phyloP scores from a whole-genome alignment of 2,888 invertebrate genomes.

The Pristionchus japonicus region DNA sequence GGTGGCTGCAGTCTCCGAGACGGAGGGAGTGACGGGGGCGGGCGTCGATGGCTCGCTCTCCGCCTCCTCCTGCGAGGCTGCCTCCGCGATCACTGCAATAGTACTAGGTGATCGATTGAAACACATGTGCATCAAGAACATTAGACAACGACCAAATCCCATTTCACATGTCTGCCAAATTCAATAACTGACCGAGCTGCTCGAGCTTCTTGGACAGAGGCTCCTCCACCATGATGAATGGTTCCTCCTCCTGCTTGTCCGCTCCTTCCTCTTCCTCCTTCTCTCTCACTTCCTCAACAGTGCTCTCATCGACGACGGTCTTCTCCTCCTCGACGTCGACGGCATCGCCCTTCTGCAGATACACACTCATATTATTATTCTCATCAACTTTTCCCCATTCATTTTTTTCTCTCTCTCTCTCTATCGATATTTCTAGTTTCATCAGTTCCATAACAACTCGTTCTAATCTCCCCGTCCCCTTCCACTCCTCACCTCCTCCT shows the following conservation, averaged over 20 bases:
- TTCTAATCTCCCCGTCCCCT: too few relatives aligned
- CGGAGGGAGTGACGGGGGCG: constrained; percentile 45
- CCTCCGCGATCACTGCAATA: background rate
- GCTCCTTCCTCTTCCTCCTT: background rate
- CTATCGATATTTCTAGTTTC: too few relatives aligned
- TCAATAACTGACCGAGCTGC: constrained; percentile 13
- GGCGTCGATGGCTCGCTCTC: constrained; percentile 43
- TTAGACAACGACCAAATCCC: too few relatives aligned
- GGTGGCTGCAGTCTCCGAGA: constrained; percentile 20
- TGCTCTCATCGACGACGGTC: background rate
- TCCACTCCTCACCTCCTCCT: too few relatives aligned
- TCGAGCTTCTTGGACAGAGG: background rate
- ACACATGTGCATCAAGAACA: background rate
- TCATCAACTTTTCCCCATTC: too few relatives aligned
- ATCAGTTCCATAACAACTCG: too few relatives aligned
- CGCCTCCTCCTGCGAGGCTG: constrained; percentile 24
- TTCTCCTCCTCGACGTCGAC: constrained; percentile 6
- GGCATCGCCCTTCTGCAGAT: background rate
- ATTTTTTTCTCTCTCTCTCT: too few relatives aligned
- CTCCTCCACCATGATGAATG: background rate
- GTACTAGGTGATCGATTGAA: background rate
- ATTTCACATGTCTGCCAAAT: too few relatives aligned
- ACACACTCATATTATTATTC: too few relatives aligned
- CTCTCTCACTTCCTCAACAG: background rate
- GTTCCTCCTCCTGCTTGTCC: background rate